Evolutionary conservation across 1,140 invertebrate species (phyloP), one percentile per base, ranked within the genome.

Genomic region (Heliconius congener): DNA sequence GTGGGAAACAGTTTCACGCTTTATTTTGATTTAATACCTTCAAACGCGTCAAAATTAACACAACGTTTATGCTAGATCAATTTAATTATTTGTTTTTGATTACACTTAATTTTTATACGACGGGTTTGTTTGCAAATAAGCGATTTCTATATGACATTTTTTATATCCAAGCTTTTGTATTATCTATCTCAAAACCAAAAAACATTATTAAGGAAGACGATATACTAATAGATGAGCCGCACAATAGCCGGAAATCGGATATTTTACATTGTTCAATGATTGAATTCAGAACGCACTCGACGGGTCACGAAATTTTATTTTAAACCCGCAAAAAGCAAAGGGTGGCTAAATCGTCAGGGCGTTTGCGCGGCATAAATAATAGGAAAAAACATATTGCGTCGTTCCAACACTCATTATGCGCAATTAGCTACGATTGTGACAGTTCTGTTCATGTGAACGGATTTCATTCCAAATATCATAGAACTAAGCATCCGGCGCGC

Each of bases 361-460:
- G 89, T 87, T 88, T 82, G 82, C 84, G 84, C 77, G 81, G 87
- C 88, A 93, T 92, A 94, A 93, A 94, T 93, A 93, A 93, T 90
- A 79, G 85, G 81, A 89, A 92, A 94, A 94, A 94, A 90, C 93
- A 92, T 93, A 94, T 94, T 93, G 91, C 88, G 85, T 88, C 89
- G 87, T 92, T 90, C 88, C 84, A 84, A 77, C 71, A 77, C 91
- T 93, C 92, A 94, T 94, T 94, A 94, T 94, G 91, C 91, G 92
- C 93, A 94, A 94, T 94, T 94, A 94, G 93, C 90, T 89, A 87
- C 92, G 89, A 94, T 94, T 94, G 93, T 93, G 91, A 91, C 91
- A 90, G 82, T 79, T 78, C 83, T 82, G 87, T 81, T 82, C 88
- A 90, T 93, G 91, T 91, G 93, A 93, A 93, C 90, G 86, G 91